Base-by-base conservation (phyloP, 2,113 vertebrate species). In the Pitta sordida region DNA sequence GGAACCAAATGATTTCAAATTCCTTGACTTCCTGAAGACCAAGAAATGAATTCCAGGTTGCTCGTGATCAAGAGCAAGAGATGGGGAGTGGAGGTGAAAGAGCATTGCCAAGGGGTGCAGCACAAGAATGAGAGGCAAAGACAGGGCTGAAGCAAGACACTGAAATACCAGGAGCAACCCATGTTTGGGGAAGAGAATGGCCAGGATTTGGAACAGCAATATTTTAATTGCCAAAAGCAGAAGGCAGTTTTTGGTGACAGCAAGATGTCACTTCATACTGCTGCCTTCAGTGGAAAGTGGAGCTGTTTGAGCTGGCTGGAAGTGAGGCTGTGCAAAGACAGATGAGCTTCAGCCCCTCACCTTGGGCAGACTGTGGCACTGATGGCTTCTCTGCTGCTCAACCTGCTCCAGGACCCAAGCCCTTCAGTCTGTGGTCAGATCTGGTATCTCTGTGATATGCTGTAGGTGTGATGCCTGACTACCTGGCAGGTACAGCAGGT, bases 1-100 rank as follows among this genome's bases (percentile, higher is more conserved):
- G 18, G 46, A 49, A 90, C 14, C 29, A 55, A 91, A 58, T 67
- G 20, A 87, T 94, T 97, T 94, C 83, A 81, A 75, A 37, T 8
- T 92, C 52, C 55, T 52, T 51, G 41, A 67, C 86, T 94, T 91
- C 68, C 55, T 88, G 73, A 94, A 89, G 67, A 87, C 43, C 43
- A 7, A 62, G 74, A 27, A n/a, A 85, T 59, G 51, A 91, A 91
- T 92, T 84, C 41, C 62, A 65, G 13, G 65, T 79, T 83, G 30
- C 19, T 90, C 43, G 71, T 71, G 48, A 34, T 70, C 24, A 74
- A 73, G 44, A 77, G 22, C 3, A 13, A 82, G 30, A 18, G 4
- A 13, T 17, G 6, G 27, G 16, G 20, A 71, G 13, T 2, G 4
- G 29, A 15, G 5, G 8, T 83, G 52, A 63, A 86, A 34, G 0